phyloP scores from a whole-genome alignment of 2,797 vertebrate genomes.

The Somateria mollissima region DNA sequence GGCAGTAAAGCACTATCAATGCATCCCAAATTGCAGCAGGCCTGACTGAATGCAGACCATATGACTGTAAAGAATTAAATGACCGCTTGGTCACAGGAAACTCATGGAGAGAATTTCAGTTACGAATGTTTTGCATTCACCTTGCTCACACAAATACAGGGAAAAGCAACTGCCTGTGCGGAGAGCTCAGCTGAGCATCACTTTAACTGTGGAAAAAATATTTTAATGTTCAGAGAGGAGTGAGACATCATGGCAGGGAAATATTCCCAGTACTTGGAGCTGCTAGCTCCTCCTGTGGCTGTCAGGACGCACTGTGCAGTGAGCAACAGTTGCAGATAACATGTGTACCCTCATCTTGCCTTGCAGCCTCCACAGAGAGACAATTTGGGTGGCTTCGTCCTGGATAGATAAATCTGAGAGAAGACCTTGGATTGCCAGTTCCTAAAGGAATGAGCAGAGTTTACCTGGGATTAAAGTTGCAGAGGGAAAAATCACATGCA shows the following conservation, averaged over 20 bases:
- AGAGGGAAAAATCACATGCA: neutral
- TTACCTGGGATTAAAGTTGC: neutral
- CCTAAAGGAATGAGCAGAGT: neutral
- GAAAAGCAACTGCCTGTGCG: neutral
- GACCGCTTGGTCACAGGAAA: neutral
- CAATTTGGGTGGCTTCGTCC: accelerated
- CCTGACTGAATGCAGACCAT: neutral
- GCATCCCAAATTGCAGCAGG: neutral
- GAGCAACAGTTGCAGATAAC: neutral
- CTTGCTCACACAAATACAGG: neutral
- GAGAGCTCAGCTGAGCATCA: neutral
- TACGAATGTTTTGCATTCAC: neutral
- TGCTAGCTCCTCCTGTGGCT: neutral
- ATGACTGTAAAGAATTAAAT: neutral
- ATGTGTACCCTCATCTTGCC: accelerated
- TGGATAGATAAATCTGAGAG: neutral
- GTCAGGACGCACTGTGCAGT: neutral
- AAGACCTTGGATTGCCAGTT: neutral
- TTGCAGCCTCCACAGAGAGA: neutral
- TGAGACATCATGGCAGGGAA: neutral
- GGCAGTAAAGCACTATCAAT: neutral
- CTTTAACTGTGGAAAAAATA: slow-evolving; percentile 33
- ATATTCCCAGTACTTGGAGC: neutral
- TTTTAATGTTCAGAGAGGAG: neutral
- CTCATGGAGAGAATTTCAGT: neutral